Base-by-base conservation (phyloP, 2,113 vertebrate species). In the Bufo bufo region DNA sequence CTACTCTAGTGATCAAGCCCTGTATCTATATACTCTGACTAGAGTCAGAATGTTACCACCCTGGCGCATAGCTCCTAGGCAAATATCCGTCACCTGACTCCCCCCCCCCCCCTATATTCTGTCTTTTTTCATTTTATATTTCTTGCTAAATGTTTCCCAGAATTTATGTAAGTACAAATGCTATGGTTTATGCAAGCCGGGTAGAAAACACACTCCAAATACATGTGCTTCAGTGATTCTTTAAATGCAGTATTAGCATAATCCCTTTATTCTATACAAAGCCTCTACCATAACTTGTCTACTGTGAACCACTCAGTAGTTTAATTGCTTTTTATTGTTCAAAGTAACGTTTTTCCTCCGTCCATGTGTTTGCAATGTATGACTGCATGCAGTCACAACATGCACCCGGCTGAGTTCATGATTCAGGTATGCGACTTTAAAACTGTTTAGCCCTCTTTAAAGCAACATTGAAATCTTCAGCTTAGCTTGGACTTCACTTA, bases 351-450 rank as follows among this genome's bases (percentile, higher is more conserved):
- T 78, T 86, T 79, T 63, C 74, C 58, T 65, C 45, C 75, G 20
- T 86, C 59, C 85, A 86, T 86, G 52, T 86, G 85, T 86, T 86
- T 86, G 75, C 85, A 86, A 86, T 79, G 85, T 86, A 66, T 66
- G 45, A 77, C n/a, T 17, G 16, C 75, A 43, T 63, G 77, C 47
- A 52, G 85, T 79, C 65, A 63, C 54, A 77, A 77, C 84, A 85
- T 33, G 75, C 59, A 78, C 74, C 54, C 6, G n/a, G 75, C 47
- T 75, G 66, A 85, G 52, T 85, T 75, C 17, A 74, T 47, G 54
- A 74, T 43, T 85, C 84, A 50, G 82, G 82, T 71, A 71, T 84
- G 63, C 11, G 63, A 20, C 20, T 65, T 82, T 50, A 65, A 19
- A 50, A 82, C 19, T 61, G 43, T 63, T 85, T 85, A 77, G 45